phyloP scores from a whole-genome alignment of 2,113 vertebrate species.

The Sclerurus mexicanus region DNA sequence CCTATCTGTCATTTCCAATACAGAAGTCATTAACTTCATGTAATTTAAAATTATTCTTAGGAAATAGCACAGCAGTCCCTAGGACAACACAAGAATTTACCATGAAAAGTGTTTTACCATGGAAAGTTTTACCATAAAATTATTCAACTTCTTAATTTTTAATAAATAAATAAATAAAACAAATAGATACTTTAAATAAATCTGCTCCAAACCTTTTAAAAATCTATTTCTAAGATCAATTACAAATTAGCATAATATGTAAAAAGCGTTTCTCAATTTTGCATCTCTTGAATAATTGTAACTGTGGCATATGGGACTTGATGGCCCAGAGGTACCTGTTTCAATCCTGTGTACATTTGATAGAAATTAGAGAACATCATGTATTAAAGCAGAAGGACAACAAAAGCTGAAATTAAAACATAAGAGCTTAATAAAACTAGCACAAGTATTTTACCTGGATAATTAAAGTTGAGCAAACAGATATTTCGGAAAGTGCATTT shows the following conservation, averaged over 20 bases:
- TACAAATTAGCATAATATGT: not conserved
- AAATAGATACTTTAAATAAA: not conserved
- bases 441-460: not conserved
- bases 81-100: not conserved
- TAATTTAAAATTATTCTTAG: not conserved
- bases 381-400: not conserved
- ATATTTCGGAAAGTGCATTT: not conserved
- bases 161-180: not conserved
- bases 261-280: not conserved
- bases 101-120: not conserved
- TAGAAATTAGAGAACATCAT: not conserved
- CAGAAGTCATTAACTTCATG: not conserved
- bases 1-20: not conserved
- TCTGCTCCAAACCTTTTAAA: not conserved
- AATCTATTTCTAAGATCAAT: not conserved
- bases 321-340: not conserved
- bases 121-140: not conserved
- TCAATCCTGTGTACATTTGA: not conserved
- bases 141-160: not conserved
- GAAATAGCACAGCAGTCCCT: not conserved
- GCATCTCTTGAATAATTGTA: not conserved
- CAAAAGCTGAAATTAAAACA: not conserved
- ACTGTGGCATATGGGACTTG: not conserved
- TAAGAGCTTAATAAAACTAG: not conserved
- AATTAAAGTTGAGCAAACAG: not conserved